These are phyloP conservation scores for Nasonia vitripennis DNA, from an alignment of 1,140 invertebrate species.

Conservation along the genomic window DNA sequence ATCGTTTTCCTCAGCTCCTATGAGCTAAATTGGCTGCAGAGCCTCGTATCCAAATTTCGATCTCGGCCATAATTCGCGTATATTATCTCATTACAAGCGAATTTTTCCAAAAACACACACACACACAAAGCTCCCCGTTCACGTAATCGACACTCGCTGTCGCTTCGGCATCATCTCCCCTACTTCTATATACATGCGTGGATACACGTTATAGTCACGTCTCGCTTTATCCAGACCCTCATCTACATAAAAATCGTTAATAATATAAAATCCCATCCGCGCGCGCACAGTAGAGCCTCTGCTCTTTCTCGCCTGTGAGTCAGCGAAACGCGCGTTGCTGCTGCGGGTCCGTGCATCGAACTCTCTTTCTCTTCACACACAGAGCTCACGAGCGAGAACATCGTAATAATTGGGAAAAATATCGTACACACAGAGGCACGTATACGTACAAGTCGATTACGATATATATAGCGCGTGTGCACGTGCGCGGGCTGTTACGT, in stretches of 20 bases:
- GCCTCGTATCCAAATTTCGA: neutral
- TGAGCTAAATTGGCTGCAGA: neutral
- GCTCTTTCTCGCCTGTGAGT: neutral
- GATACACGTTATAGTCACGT: neutral
- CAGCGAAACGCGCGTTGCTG: neutral
- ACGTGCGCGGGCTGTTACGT: constrained; percentile 6
- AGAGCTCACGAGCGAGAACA: neutral
- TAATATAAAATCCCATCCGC: constrained; percentile 6
- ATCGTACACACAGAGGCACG: neutral
- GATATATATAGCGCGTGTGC: neutral
- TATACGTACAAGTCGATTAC: neutral
- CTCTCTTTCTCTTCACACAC: neutral
- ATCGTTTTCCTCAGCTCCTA: too few relatives aligned
- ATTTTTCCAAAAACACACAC: neutral
- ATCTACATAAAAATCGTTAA: constrained; percentile 15
- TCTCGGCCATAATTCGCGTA: neutral
- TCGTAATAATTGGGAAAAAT: constrained; percentile 38
- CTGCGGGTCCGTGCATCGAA: neutral
- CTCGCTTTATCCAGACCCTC: neutral
- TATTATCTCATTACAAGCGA: neutral
- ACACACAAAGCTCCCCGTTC: neutral
- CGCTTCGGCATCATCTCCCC: neutral
- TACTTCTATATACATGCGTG: neutral
- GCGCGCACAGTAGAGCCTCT: neutral
- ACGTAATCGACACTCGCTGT: neutral